phyloP scores from a whole-genome alignment of 2,113 vertebrate species.

The Corythornis vintsioides region DNA sequence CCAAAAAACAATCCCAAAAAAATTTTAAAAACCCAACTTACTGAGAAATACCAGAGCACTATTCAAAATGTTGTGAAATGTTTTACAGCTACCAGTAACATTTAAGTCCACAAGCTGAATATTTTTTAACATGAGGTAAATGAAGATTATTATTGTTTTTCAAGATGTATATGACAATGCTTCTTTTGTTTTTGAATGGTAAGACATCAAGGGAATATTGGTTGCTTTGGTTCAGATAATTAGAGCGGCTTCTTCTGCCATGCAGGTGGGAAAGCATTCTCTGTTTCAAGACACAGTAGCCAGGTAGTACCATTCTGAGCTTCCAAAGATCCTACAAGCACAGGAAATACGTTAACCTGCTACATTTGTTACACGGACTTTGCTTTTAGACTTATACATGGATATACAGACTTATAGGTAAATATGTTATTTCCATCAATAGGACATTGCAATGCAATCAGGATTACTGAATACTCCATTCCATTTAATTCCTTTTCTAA shows the following conservation, averaged over 20 bases:
- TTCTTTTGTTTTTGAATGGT: neutral
- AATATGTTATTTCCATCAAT: neutral
- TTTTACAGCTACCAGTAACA: neutral
- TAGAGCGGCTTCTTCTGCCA: neutral
- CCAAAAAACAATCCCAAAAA: no score
- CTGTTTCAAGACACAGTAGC: neutral
- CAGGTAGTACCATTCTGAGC: neutral
- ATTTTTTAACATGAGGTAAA: neutral
- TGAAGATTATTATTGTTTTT: neutral
- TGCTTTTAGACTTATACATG: neutral
- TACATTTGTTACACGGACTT: neutral
- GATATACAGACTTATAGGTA: neutral
- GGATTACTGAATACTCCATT: neutral
- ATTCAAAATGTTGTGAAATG: neutral
- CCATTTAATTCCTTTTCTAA: neutral
- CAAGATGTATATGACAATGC: neutral
- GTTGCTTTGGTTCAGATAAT: neutral
- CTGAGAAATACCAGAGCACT: neutral
- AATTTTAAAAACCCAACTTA: neutral
- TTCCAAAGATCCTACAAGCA: neutral
- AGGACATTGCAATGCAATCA: neutral
- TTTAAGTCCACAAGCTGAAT: neutral
- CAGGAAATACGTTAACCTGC: neutral
- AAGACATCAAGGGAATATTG: neutral
- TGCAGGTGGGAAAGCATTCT: neutral